A percentile compares a stretch with the other conserved stretches of the same genome.
These are phyloP conservation scores for Mixornis gularis DNA, from an alignment of 2,113 vertebrate species.

Conservation along the genomic window DNA sequence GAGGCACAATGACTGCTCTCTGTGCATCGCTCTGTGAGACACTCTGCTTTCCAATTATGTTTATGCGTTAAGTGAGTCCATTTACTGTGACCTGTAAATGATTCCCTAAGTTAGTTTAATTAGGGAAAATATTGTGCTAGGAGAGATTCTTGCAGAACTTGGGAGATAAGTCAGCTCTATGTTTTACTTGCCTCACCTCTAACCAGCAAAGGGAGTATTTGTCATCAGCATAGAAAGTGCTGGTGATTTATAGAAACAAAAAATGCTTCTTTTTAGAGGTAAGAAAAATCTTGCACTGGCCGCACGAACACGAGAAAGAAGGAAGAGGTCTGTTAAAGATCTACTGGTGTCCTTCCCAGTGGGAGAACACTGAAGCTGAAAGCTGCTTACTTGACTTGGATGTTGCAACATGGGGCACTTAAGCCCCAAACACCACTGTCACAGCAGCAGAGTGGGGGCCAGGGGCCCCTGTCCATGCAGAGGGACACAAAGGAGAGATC, in stretches of 20 bases:
- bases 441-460: rapidly evolving
- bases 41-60: not conserved
- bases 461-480: rapidly evolving
- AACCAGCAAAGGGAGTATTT: not conserved
- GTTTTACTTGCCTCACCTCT: not conserved
- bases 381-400: not conserved
- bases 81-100: not conserved
- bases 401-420: rapidly evolving
- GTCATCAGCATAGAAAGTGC: not conserved
- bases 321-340: not conserved
- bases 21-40: not conserved
- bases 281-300: not conserved
- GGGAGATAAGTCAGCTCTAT: not conserved
- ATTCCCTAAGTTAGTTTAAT: not conserved
- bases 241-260: not conserved
- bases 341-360: not conserved
- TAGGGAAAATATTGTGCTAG: not conserved
- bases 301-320: not conserved
- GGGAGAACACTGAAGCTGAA: not conserved
- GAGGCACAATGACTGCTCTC: not conserved
- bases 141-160: not conserved
- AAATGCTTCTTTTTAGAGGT: not conserved
- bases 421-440: not conserved
- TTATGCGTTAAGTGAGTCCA: not conserved
- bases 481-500: not conserved